These are phyloP conservation scores for Formica selysi DNA, from an alignment of 1,140 invertebrate species.

Conservation along the genomic window DNA sequence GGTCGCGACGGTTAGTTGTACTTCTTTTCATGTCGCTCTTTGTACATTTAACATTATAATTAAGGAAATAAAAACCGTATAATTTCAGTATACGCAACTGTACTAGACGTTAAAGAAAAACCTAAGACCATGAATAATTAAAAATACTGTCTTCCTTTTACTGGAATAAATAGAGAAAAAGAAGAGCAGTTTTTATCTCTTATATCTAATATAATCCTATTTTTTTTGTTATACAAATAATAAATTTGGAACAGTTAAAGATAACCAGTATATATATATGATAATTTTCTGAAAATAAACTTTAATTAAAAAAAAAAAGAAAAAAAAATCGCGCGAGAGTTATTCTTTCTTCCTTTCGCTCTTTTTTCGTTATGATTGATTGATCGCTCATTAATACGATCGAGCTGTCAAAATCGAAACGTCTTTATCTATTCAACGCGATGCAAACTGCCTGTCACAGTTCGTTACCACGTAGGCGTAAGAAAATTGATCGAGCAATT, in stretches of 20 bases:
- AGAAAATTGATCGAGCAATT: conserved; percentile 73
- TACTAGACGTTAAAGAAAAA: neutral
- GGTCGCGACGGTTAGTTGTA: conserved; percentile 32
- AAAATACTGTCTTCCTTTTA: neutral
- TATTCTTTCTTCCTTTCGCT: neutral
- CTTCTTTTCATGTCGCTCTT: conserved; percentile 25
- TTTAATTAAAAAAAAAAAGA: neutral
- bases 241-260: neutral
- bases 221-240: neutral
- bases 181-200: neutral
- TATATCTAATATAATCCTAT: neutral
- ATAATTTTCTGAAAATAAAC: neutral
- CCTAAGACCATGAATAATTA: neutral
- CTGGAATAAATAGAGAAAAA: neutral
- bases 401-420: neutral
- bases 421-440: neutral
- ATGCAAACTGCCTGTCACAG: neutral
- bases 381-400: neutral
- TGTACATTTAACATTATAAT: conserved; percentile 37
- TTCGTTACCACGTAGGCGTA: conserved; percentile 8
- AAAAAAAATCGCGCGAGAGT: neutral
- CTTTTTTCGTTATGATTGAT: neutral
- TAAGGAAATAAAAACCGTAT: conserved; percentile 18
- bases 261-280: neutral
- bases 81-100: neutral